These are phyloP conservation scores for Drosophila nannoptera DNA, from an alignment of 1,140 invertebrate genomes.

Conservation along the genomic window DNA sequence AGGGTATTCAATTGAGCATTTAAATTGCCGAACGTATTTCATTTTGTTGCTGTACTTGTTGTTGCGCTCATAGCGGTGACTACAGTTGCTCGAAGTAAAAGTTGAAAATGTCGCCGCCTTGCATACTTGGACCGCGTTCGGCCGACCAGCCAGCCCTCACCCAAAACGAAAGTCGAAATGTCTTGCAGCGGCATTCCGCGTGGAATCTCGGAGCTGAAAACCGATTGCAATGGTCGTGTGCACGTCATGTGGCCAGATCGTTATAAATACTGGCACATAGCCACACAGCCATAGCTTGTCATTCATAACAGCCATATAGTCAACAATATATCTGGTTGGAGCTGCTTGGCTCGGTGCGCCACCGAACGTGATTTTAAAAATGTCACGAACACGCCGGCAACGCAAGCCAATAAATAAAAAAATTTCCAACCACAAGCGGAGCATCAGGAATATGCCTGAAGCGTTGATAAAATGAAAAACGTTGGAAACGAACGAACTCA, in stretches of 20 bases:
- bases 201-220: slow-evolving; percentile 9
- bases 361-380: slow-evolving; percentile 72
- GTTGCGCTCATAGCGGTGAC: slow-evolving; percentile 46
- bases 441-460: slow-evolving; percentile 5
- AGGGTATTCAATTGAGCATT: slow-evolving; percentile 31
- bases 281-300: slow-evolving; percentile 20
- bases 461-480: slow-evolving; percentile 30
- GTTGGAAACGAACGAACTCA: slow-evolving; percentile 26
- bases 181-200: slow-evolving; percentile 8
- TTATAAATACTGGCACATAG: slow-evolving; percentile 47
- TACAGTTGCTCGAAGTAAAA: slow-evolving; percentile 62
- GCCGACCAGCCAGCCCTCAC: slow-evolving; percentile 2
- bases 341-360: slow-evolving; percentile 47
- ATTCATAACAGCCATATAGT: slow-evolving; percentile 43
- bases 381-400: slow-evolving; percentile 61
- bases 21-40: slow-evolving; percentile 46
- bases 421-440: slow-evolving; percentile 15
- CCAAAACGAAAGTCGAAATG: slow-evolving; percentile 44
- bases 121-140: slow-evolving; percentile 15
- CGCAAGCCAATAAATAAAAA: slow-evolving; percentile 34
- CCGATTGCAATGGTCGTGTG: slow-evolving; percentile 46
- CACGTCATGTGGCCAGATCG: slow-evolving; percentile 52
- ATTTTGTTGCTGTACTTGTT: slow-evolving; percentile 22
- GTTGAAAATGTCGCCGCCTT: slow-evolving; percentile 41
- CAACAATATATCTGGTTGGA: slow-evolving; percentile 52